Conservation (phyloP, 2,113 vertebrate genomes). For the Scomber japonicus region DNA sequence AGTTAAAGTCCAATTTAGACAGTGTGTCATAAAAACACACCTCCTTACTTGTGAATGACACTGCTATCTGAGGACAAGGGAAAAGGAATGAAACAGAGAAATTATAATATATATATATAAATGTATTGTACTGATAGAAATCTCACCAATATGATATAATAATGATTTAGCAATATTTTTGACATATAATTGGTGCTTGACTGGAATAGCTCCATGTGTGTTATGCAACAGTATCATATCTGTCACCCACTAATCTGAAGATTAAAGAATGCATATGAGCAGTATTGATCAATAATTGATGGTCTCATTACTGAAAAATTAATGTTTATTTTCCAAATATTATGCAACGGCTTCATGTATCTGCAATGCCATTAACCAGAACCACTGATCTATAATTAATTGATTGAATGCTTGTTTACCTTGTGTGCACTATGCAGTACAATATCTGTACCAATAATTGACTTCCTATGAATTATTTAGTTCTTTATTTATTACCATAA, state of each 20-base stretch:
- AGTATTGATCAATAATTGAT: slow-evolving; percentile 52
- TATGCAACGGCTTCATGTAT: slow-evolving; percentile 33
- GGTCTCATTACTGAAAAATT: slow-evolving; percentile 22
- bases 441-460: slow-evolving; percentile 34
- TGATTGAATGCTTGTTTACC: slow-evolving; percentile 40
- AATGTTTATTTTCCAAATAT: slow-evolving; percentile 44
- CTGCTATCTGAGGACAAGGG: slow-evolving; percentile 75
- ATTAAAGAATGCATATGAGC: slow-evolving; percentile 35
- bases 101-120: background rate
- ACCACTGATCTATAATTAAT: slow-evolving; percentile 58
- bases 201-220: background rate
- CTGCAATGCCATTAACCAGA: slow-evolving; percentile 46
- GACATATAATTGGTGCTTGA: slow-evolving; percentile 10
- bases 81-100: background rate
- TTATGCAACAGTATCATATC: slow-evolving; percentile 8
- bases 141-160: background rate
- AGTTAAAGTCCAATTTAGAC: slow-evolving; percentile 84
- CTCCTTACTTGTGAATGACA: slow-evolving; percentile 88
- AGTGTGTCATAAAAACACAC: slow-evolving; percentile 88
- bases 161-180: background rate
- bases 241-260: slow-evolving; percentile 17
- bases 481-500: background rate
- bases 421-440: slow-evolving; percentile 11
- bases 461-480: slow-evolving; percentile 35
- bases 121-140: background rate